Percentiles rank a stretch among this genome's conserved stretches.
These are phyloP conservation scores for Nyctalus aviator DNA, from an alignment of 2,797 vertebrate species.

Conservation along the genomic window DNA sequence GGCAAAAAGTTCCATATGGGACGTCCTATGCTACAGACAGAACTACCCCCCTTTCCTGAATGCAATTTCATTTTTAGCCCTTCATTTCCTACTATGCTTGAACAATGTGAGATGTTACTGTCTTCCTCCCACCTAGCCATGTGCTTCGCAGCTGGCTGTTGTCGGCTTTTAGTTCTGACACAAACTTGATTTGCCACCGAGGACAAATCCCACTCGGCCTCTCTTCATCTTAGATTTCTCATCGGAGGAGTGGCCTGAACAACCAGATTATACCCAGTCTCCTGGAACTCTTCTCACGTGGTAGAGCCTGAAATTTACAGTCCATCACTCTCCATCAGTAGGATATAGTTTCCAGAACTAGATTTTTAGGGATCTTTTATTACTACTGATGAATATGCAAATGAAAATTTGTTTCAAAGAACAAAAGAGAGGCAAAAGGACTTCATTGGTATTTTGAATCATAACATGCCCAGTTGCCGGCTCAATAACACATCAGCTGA, in stretches of 20 bases:
- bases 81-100: not conserved
- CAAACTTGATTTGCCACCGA: not conserved
- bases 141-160: not conserved
- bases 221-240: constrained; percentile 21
- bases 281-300: not conserved
- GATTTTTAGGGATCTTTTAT: not conserved
- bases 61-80: not conserved
- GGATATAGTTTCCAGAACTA: not conserved
- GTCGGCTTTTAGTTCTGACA: not conserved
- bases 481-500: not conserved
- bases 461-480: not conserved
- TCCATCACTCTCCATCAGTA: too few relatives aligned
- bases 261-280: not conserved
- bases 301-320: not conserved
- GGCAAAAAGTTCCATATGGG: not conserved
- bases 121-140: not conserved
- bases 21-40: not conserved
- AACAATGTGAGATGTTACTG: not conserved
- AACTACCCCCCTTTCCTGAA: not conserved
- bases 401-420: constrained; percentile 13
- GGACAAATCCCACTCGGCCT: not conserved
- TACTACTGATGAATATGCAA: not conserved
- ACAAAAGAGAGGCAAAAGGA: not conserved
- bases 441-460: constrained; percentile 19
- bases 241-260: not conserved